phyloP scores from a whole-genome alignment of 2,797 vertebrate genomes.

The Hydrocynus forskahlii region DNA sequence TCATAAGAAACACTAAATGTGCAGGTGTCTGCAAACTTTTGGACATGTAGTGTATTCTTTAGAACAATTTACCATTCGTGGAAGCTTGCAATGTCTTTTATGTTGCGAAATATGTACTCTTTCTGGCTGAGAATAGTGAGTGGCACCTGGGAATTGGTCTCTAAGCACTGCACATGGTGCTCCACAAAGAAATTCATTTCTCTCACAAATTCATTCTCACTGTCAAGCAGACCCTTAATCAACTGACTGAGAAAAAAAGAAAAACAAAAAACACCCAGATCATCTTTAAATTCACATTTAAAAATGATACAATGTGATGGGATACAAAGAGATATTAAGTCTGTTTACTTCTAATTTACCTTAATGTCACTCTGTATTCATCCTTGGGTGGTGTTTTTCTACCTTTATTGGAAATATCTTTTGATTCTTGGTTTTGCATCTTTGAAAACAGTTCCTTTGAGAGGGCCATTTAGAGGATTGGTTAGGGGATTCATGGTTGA shows the following conservation, averaged over 20 bases:
- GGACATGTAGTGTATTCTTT: neutral
- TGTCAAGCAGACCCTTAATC: constrained; percentile 86
- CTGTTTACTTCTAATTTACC: constrained; percentile 70
- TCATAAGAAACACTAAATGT: too few relatives aligned
- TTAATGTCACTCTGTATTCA: constrained; percentile 87
- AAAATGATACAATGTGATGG: neutral
- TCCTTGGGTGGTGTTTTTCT: constrained; percentile 86
- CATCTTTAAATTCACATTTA: neutral
- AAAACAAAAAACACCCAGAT: neutral
- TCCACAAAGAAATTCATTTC: constrained; percentile 85
- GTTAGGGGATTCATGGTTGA: neutral
- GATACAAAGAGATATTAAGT: neutral
- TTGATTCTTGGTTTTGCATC: constrained; percentile 65
- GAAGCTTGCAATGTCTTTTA: constrained; percentile 84
- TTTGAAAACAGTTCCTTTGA: constrained; percentile 71
- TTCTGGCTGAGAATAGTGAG: constrained; percentile 84
- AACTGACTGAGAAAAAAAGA: constrained; percentile 74
- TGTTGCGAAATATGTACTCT: constrained; percentile 89
- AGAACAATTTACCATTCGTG: constrained; percentile 81
- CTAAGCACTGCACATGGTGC: constrained; percentile 82
- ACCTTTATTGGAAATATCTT: constrained; percentile 72
- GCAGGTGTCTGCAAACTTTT: neutral
- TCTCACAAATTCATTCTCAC: constrained; percentile 88
- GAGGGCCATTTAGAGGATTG: neutral
- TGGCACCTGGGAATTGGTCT: constrained; percentile 74